Evolutionary conservation across 2,113 vertebrate species (phyloP).

Genomic region (Protobothrops flavoviridis): DNA sequence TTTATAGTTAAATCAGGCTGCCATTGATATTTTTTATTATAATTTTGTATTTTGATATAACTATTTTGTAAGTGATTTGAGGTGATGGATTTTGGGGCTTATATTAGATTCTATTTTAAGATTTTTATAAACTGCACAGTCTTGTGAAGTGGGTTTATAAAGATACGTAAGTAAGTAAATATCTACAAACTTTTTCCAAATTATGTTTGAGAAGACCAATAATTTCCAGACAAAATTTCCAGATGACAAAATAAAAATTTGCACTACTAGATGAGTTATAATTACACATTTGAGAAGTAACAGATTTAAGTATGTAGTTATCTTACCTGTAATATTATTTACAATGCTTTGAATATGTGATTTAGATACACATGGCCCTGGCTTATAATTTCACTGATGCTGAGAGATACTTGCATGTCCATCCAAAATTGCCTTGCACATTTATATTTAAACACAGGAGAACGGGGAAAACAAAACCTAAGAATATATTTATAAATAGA

Average conservation of each 20-base stretch:
- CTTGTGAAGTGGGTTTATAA: background rate
- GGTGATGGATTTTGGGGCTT: background rate
- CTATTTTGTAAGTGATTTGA: background rate
- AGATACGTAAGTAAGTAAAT: background rate
- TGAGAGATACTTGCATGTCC: background rate
- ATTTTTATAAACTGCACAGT: background rate
- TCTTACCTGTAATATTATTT: background rate
- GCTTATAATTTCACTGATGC: background rate
- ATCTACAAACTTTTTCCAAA: background rate
- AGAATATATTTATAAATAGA: background rate
- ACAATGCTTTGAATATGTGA: background rate
- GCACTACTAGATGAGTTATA: background rate
- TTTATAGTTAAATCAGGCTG: background rate
- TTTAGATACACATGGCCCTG: background rate
- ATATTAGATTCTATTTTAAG: background rate
- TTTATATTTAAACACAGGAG: background rate
- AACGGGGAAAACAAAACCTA: slow-evolving; percentile 1
- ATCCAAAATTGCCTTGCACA: background rate
- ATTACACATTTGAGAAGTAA: background rate
- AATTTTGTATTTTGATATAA: background rate
- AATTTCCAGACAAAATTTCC: background rate
- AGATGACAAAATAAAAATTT: background rate
- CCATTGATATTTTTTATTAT: background rate
- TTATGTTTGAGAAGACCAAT: background rate
- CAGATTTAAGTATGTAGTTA: background rate